Evolutionary conservation across 2,113 vertebrate genomes (phyloP).

Genomic region (Oryzias melastigma): DNA sequence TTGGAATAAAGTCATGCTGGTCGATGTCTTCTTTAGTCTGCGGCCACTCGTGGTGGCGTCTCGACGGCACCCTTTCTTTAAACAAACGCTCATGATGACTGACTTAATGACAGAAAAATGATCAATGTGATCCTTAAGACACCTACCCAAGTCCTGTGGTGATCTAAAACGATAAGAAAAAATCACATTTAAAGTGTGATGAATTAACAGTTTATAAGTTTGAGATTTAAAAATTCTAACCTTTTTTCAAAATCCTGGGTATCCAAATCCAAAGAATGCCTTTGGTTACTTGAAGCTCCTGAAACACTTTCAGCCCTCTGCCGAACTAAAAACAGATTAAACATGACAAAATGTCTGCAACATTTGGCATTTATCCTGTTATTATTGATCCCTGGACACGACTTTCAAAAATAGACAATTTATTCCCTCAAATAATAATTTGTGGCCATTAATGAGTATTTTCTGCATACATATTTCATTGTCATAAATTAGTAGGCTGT

Average conservation of each 20-base stretch:
- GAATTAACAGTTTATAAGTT: background rate
- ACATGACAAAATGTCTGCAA: background rate
- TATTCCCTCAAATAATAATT: too few species aligned
- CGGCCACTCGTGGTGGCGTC: slow-evolving; percentile 69
- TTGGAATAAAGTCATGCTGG: slow-evolving; percentile 48
- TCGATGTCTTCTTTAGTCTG: slow-evolving; percentile 63
- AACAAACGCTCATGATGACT: background rate
- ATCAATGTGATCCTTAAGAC: too few species aligned
- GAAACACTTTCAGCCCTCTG: slow-evolving; percentile 3
- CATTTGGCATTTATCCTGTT: background rate
- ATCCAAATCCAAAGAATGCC: slow-evolving; percentile 69
- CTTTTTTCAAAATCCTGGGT: slow-evolving; percentile 32
- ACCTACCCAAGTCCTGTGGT: slow-evolving; percentile 41
- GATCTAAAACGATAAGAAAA: slow-evolving; percentile 15
- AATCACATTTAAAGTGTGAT: background rate
- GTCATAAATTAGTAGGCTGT: too few species aligned
- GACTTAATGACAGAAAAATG: background rate
- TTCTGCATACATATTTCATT: too few species aligned
- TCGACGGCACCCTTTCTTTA: slow-evolving; percentile 35
- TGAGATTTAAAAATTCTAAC: slow-evolving; percentile 11
- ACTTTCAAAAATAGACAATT: background rate
- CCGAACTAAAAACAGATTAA: slow-evolving; percentile 28
- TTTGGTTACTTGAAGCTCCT: background rate
- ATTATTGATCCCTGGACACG: background rate
- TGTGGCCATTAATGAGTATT: too few species aligned